Percentiles rank a stretch among this genome's conserved stretches.
Conservation (phyloP, 2,888 invertebrate species). For the Lottia scabra region DNA sequence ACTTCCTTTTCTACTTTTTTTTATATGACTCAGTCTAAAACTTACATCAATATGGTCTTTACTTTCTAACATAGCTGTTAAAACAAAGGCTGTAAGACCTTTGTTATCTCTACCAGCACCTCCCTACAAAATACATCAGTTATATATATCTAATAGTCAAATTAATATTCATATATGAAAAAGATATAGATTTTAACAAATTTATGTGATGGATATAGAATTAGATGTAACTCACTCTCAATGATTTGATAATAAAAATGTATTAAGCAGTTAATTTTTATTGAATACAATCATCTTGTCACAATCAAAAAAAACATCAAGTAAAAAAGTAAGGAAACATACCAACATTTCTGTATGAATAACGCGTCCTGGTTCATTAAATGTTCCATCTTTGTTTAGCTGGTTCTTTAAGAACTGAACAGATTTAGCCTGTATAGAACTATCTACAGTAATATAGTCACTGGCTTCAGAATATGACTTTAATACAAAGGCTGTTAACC, state of each 20-base stretch:
- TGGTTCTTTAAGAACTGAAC: slow-evolving; percentile 81
- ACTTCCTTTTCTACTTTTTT: too few species aligned
- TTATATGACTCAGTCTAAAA: neutral
- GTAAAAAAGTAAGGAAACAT: neutral
- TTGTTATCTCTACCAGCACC: slow-evolving; percentile 78
- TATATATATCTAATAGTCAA: too few species aligned
- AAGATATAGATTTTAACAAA: too few species aligned
- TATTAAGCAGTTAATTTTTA: too few species aligned
- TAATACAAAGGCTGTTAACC: slow-evolving; percentile 88
- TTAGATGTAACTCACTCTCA: too few species aligned
- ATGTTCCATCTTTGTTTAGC: slow-evolving; percentile 82
- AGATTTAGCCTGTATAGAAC: slow-evolving; percentile 75
- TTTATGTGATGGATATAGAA: too few species aligned
- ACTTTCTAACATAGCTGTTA: slow-evolving; percentile 80
- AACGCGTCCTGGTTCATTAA: slow-evolving; percentile 79
- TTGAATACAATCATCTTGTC: too few species aligned
- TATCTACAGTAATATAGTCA: slow-evolving; percentile 78
- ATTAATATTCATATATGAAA: too few species aligned
- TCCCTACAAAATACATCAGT: slow-evolving; percentile 67
- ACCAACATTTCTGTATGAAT: slow-evolving; percentile 75
- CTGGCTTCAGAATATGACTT: slow-evolving; percentile 82
- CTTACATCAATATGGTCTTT: neutral
- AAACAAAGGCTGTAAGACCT: slow-evolving; percentile 80
- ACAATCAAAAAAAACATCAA: too few species aligned
- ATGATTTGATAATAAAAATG: too few species aligned